Percentiles rank a stretch among this genome's conserved stretches.
phyloP scores from a whole-genome alignment of 30 jellyfish, hydroid and myxozoan genomes.

The Aurelia sp. region DNA sequence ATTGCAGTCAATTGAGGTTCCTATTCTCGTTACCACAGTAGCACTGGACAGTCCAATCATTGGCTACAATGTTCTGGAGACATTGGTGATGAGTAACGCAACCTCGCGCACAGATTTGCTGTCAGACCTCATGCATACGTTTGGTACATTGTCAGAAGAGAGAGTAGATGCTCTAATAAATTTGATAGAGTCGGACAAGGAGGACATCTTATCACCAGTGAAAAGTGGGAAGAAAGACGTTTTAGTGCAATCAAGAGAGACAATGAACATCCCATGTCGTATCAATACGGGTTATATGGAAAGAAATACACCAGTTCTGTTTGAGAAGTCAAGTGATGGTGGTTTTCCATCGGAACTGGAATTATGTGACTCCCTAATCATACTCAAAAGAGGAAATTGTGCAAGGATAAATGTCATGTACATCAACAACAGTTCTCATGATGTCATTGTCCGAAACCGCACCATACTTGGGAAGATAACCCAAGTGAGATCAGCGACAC shows the following conservation, averaged over 20 bases:
- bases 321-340: conserved; percentile 12
- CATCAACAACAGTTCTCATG: conserved; percentile 18
- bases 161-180: conserved; percentile 7
- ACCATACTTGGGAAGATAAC: conserved; percentile 1
- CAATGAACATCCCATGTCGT: conserved; percentile 4
- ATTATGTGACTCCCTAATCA: conserved; percentile 13
- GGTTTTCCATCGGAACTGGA: conserved; percentile 9
- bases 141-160: conserved; percentile 1
- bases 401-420: background rate
- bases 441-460: conserved; percentile 1
- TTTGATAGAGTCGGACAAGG: conserved; percentile 1
- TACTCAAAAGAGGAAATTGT: conserved; percentile 14
- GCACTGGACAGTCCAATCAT: conserved; percentile 19
- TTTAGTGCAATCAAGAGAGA: background rate
- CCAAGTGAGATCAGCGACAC: conserved; percentile 47
- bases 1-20: conserved; percentile 1
- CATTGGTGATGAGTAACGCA: background rate
- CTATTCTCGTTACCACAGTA: conserved; percentile 9
- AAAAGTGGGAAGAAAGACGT: conserved; percentile 12
- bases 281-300: conserved; percentile 16
- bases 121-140: background rate
- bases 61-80: conserved; percentile 13
- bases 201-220: conserved; percentile 12
- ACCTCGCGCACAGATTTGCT: background rate
- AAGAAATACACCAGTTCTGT: conserved; percentile 10